Evolutionary conservation across 2,113 vertebrate genomes (phyloP).

Genomic region (Burhinus oedicnemus): DNA sequence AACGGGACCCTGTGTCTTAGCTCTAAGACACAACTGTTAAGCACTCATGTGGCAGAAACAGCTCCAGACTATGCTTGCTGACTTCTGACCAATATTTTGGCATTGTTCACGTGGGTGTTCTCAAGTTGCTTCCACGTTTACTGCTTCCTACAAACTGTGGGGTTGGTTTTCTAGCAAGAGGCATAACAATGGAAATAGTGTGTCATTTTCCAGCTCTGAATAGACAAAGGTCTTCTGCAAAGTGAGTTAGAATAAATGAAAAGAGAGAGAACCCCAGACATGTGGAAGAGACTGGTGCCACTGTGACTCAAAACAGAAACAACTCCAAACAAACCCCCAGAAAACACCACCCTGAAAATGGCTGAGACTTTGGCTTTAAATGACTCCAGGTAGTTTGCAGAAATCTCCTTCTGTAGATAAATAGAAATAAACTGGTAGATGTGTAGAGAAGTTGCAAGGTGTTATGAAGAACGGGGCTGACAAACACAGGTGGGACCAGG

Average conservation of each 20-base stretch:
- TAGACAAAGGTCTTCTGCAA: background rate
- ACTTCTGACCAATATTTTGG: background rate
- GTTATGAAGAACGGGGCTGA: background rate
- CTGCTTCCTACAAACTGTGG: background rate
- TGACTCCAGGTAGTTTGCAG: background rate
- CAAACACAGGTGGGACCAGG: background rate
- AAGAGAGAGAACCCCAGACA: background rate
- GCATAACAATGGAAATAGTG: background rate
- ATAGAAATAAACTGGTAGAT: background rate
- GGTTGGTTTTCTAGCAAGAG: background rate
- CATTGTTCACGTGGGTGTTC: rapidly evolving
- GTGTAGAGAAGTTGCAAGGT: background rate
- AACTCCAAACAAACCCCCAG: background rate
- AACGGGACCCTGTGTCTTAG: background rate
- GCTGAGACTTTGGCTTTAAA: background rate
- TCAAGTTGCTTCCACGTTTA: background rate
- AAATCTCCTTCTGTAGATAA: background rate
- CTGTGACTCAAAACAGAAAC: background rate
- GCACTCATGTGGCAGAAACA: background rate
- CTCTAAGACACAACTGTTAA: background rate
- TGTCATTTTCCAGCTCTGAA: background rate
- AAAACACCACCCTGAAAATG: background rate
- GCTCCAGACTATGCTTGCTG: background rate
- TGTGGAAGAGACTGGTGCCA: background rate
- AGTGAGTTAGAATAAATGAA: background rate